phyloP scores from a whole-genome alignment of 2,888 invertebrate species.

The Drosophila engyochracea region DNA sequence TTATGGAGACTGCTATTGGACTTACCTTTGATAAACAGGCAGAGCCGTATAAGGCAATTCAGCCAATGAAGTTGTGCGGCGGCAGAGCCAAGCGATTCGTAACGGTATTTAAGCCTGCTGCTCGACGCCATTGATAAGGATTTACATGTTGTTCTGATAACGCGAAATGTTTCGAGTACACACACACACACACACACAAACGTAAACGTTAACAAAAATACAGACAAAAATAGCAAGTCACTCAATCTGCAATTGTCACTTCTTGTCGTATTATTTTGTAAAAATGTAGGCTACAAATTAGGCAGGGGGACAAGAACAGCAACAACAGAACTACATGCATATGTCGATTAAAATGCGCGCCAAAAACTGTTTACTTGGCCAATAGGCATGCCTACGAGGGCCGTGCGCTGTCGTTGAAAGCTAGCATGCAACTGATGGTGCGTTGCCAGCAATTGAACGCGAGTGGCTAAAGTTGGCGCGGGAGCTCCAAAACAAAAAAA shows the following conservation, averaged over 20 bases:
- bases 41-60: slow-evolving; percentile 58
- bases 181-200: slow-evolving; percentile 9
- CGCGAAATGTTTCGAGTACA: background rate
- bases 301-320: slow-evolving; percentile 4
- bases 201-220: slow-evolving; percentile 34
- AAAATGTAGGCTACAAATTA: slow-evolving; percentile 56
- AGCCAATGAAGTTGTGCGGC: slow-evolving; percentile 63
- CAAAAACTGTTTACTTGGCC: slow-evolving; percentile 46
- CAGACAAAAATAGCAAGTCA: slow-evolving; percentile 23
- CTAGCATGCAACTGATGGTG: slow-evolving; percentile 62
- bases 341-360: slow-evolving; percentile 57
- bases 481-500: slow-evolving; percentile 26
- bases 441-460: slow-evolving; percentile 32
- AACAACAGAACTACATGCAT: slow-evolving; percentile 12
- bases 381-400: background rate
- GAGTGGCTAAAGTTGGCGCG: slow-evolving; percentile 47
- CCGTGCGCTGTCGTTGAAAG: slow-evolving; percentile 54
- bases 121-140: slow-evolving; percentile 58
- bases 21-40: slow-evolving; percentile 64
- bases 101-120: slow-evolving; percentile 47
- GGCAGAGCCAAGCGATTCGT: slow-evolving; percentile 51
- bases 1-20: slow-evolving; percentile 22
- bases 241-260: slow-evolving; percentile 24
- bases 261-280: slow-evolving; percentile 51
- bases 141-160: slow-evolving; percentile 58